Evolutionary conservation across 2,888 invertebrate species (phyloP).

Genomic region (Sthenelais limicola): DNA sequence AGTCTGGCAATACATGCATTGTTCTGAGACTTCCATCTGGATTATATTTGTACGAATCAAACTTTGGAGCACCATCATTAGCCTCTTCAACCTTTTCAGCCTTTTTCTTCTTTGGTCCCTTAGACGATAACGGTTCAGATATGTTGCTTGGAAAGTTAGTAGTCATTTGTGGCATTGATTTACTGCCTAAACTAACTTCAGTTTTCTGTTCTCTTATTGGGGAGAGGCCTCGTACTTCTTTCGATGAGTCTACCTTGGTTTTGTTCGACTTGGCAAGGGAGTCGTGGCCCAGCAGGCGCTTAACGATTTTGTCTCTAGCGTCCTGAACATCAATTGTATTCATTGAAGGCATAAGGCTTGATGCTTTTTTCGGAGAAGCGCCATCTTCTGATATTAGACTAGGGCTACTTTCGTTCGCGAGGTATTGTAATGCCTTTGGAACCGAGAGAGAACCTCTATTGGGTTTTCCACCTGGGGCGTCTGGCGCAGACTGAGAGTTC

Average conservation of each 20-base stretch:
- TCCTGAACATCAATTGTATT: conserved; percentile 26
- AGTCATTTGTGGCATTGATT: conserved; percentile 18
- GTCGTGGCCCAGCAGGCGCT: background rate
- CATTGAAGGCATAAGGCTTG: too few relatives aligned
- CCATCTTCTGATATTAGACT: too few relatives aligned
- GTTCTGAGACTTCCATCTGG: conserved; percentile 60
- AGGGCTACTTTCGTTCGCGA: too few relatives aligned
- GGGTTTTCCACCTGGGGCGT: too few relatives aligned
- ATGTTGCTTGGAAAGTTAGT: background rate
- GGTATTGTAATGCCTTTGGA: too few relatives aligned
- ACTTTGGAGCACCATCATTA: conserved; percentile 22
- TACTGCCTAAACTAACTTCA: conserved; percentile 10
- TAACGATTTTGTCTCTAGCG: conserved; percentile 9
- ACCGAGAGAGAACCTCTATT: too few relatives aligned
- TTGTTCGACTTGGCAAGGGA: background rate
- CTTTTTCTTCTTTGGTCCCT: conserved; percentile 14
- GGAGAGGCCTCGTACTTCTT: background rate
- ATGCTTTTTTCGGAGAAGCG: too few relatives aligned
- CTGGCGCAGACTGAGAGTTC: too few relatives aligned
- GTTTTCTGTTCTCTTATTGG: conserved; percentile 27
- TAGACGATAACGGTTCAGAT: background rate
- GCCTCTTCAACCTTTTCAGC: conserved; percentile 14
- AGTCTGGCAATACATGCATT: conserved; percentile 55
- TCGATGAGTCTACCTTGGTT: background rate
- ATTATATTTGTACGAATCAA: conserved; percentile 58